These are phyloP conservation scores for Eubasilissa regina DNA, from an alignment of 1,140 invertebrate genomes.

Conservation along the genomic window DNA sequence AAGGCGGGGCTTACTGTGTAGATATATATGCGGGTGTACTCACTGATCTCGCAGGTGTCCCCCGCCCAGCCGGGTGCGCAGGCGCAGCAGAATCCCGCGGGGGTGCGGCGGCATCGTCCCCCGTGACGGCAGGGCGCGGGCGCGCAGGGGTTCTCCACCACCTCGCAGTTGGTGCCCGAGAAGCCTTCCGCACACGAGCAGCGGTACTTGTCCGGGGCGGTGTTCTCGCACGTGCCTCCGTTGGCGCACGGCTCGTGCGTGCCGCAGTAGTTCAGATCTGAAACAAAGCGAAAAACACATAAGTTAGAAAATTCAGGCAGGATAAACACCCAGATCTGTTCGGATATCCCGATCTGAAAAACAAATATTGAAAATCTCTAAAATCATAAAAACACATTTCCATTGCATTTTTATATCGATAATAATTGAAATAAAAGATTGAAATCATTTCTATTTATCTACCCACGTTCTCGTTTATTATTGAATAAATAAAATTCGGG, in stretches of 20 bases:
- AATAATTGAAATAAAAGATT: too few species aligned
- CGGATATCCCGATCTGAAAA: too few species aligned
- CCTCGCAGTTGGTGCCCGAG: conserved; percentile 92
- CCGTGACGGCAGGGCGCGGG: conserved; percentile 91
- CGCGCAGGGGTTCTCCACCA: conserved; percentile 92
- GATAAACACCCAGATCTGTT: too few species aligned
- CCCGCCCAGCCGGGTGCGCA: conserved; percentile 91
- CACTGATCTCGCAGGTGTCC: conserved; percentile 81
- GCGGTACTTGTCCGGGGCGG: conserved; percentile 91
- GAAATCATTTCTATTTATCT: too few species aligned
- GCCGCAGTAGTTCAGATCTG: conserved; percentile 97
- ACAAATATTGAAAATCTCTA: too few species aligned
- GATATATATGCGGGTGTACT: conserved; percentile 63
- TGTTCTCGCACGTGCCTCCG: conserved; percentile 96
- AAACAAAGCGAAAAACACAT: conserved; percentile 52
- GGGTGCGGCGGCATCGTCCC: conserved; percentile 75
- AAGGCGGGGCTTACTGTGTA: too few species aligned
- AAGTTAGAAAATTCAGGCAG: neutral
- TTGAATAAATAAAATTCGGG: too few species aligned
- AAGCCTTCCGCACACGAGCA: conserved; percentile 94
- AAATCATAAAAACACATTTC: too few species aligned
- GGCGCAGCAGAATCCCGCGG: conserved; percentile 80
- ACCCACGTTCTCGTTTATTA: too few species aligned
- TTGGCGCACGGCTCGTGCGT: conserved; percentile 97
- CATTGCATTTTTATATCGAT: too few species aligned